Base-by-base conservation (phyloP, 2,888 invertebrate genomes). In the Corbicula japonica region DNA sequence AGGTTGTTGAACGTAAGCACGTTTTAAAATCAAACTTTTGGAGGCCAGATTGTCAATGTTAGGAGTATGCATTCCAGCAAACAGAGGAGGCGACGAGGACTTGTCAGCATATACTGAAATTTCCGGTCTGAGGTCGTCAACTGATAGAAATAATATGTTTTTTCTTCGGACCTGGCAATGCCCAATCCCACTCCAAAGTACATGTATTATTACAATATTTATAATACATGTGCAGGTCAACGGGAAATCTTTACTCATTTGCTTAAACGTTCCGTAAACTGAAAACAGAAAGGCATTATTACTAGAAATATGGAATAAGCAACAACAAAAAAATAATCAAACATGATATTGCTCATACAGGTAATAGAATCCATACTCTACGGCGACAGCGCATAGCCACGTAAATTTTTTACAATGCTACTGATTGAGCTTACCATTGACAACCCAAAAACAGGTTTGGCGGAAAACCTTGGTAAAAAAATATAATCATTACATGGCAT, bases 71-170 rank as follows among this genome's bases (percentile, higher is more conserved):
- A 62, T 48, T 8, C 34, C 2, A 4, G 30, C 48, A 21, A 1
- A 32, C 44, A 62, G 21, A 12, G 32, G 32, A 2, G 30, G 30
- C 2, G 48, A 18, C 0, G 30, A 12, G 1, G 15, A 8, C 2
- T 5, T 1, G 12, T 30, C 32, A 10, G 30, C 48, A 28, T 62
- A 62, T 1, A 48, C 46, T 2, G 32, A 46, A 2, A 62, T 4
- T 21, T 62, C 48, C 6, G 62, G 62, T 10, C 62, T 46, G n/a
- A 62, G n/a, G 21, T 62, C 62, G 34, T 62, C 62, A 1, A 44
- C 32, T 6, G 28, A 10, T n/a, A 62, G 12, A n/a, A 62, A 62
- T 5, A 62, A 23, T 32, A 62, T 34, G 23, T 62, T 62, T 34
- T 60, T 60, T 12, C 34, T 21, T 2, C 12, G n/a, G 18, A 15